Evolutionary conservation across 2,888 invertebrate species (phyloP).

Genomic region (Nomada fabriciana): DNA sequence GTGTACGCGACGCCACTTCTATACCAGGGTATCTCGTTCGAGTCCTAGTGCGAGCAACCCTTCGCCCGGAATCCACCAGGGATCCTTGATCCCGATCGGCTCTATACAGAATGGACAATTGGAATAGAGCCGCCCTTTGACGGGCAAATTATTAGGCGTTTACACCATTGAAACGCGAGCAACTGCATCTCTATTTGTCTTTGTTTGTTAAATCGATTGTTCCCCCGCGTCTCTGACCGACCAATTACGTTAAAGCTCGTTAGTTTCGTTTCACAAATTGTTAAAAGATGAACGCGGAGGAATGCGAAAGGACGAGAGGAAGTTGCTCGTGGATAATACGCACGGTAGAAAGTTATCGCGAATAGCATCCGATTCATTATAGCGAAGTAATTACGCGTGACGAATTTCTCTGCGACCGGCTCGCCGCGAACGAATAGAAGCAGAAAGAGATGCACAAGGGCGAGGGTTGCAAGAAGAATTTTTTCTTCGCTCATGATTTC

Average conservation of each 20-base stretch:
- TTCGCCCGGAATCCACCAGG: conserved; percentile 23
- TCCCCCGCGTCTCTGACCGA: too few species aligned
- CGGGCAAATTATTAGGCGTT: conserved; percentile 35
- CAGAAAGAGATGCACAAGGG: conserved; percentile 18
- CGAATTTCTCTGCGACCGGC: conserved; percentile 1
- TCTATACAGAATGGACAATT: neutral
- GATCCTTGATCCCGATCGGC: conserved; percentile 4
- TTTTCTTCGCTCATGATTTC: conserved; percentile 58
- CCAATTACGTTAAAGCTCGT: neutral
- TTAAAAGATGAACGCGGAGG: conserved; percentile 38
- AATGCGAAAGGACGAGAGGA: neutral
- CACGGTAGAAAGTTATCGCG: conserved; percentile 44
- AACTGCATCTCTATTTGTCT: neutral
- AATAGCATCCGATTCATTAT: conserved; percentile 64
- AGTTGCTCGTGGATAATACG: conserved; percentile 15
- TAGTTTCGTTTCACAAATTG: neutral
- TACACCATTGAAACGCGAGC: conserved; percentile 29
- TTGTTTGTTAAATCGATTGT: neutral
- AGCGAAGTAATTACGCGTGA: conserved; percentile 63
- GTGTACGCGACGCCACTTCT: conserved; percentile 73
- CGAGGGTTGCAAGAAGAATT: conserved; percentile 49
- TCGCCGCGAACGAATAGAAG: conserved; percentile 18
- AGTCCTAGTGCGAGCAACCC: neutral
- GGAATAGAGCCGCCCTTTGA: conserved; percentile 5
- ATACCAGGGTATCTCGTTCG: conserved; percentile 42